Conservation (phyloP, 2,888 invertebrate genomes). For the Drosophila affinis region DNA sequence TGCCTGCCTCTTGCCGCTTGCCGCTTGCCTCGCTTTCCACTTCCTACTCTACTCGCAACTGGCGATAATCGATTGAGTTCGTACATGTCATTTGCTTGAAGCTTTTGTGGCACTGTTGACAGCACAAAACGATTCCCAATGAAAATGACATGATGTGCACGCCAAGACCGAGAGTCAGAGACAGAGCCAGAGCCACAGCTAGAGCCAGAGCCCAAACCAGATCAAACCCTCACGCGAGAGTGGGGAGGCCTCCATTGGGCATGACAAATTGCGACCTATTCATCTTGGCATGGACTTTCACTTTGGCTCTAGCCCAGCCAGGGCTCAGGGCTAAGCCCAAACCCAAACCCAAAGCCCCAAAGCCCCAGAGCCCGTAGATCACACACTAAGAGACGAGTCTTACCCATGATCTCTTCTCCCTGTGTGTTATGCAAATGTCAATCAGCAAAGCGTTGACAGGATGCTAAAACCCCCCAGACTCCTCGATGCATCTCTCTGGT, state of each 20-base stretch:
- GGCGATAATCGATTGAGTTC: slow-evolving; percentile 73
- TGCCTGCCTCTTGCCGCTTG: not conserved
- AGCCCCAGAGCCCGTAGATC: slow-evolving; percentile 27
- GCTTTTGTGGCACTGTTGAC: slow-evolving; percentile 73
- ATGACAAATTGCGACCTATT: slow-evolving; percentile 76
- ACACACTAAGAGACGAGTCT: slow-evolving; percentile 24
- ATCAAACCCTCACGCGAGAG: slow-evolving; percentile 2
- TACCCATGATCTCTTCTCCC: slow-evolving; percentile 11
- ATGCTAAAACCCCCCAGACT: slow-evolving; percentile 18
- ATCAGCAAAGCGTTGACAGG: slow-evolving; percentile 63
- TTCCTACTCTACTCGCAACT: slow-evolving; percentile 65
- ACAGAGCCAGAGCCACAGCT: not conserved
- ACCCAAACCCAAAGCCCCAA: not conserved
- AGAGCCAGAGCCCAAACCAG: slow-evolving; percentile 27
- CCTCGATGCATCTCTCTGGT: not conserved
- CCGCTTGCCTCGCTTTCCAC: slow-evolving; percentile 54
- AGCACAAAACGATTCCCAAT: slow-evolving; percentile 62
- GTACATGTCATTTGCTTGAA: slow-evolving; percentile 70
- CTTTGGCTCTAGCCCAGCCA: slow-evolving; percentile 42
- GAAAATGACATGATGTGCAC: slow-evolving; percentile 72
- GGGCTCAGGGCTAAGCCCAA: slow-evolving; percentile 10
- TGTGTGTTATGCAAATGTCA: slow-evolving; percentile 71
- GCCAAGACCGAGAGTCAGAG: slow-evolving; percentile 34
- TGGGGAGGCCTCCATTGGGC: slow-evolving; percentile 42
- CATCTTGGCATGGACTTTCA: slow-evolving; percentile 73